Evolutionary conservation across 2,888 invertebrate genomes (phyloP), one percentile per base, ranked within the genome.

Genomic region (Aethes cnicana): DNA sequence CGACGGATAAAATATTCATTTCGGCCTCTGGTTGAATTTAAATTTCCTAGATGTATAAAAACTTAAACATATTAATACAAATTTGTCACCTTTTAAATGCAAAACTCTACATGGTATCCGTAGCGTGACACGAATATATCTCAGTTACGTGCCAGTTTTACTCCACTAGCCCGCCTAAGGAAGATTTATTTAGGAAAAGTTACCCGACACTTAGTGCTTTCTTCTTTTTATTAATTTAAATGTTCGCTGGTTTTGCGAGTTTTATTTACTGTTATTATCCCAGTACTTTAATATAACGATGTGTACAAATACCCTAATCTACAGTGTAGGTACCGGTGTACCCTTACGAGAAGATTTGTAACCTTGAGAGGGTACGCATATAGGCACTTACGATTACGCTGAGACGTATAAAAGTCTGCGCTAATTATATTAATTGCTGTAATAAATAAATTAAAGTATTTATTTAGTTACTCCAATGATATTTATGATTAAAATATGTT

Each of bases 1-100:
- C 33, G 47, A 35, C 41, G 18, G 18, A 53, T 41, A 28, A 47
- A 47, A 53, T 47, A 42, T 53, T 47, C 18, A 36, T 47, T 33
- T 41, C 17, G 25, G 14, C 11, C 16, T 26, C 30, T 44, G 25
- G 30, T 16, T 46, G 16, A 37, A 36, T 52, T 36, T 35, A 18
- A 12, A 12, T 21, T 41, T 9, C 12, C 6, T 18, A 4, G 7
- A 28, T 23, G 9, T 30, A 7, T 5, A 17, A n/a, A 18, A 14
- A 21, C 16, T 23, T n/a, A n/a, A 3, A 25, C 26, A 23, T 30
- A 25, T 41, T 35, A 17, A 20, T 28, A 28, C 14, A 2, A 36
- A 8, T 16, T 23, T 16, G 20, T 18, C 12, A 20, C 14, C 16
- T 26, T 23, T 21, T 30, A n/a, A 11, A 36, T 14, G 17, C 16